These are phyloP conservation scores for Balanococcus diminutus DNA, from an alignment of 2,888 invertebrate species.

Conservation along the genomic window DNA sequence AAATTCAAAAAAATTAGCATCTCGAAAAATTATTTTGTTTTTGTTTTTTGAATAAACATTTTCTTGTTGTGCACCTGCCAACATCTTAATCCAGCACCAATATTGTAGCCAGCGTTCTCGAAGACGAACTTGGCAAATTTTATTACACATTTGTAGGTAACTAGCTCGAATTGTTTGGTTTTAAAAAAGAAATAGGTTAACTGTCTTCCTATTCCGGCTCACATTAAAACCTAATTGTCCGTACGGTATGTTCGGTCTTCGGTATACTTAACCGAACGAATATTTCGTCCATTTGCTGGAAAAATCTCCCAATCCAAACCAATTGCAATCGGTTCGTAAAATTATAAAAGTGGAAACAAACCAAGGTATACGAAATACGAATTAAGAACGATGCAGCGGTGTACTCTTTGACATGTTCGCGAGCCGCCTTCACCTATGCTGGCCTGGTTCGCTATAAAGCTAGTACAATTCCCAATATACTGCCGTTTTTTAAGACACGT, in stretches of 20 bases:
- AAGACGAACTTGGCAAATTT: not conserved
- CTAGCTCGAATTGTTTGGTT: constrained; percentile 16
- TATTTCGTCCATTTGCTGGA: not conserved
- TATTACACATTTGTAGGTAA: constrained; percentile 20
- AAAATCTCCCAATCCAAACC: not conserved
- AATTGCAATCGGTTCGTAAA: constrained; percentile 8
- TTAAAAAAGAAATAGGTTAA: constrained; percentile 20
- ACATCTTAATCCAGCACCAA: too few relatives aligned
- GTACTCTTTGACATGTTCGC: constrained; percentile 25
- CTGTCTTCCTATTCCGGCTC: constrained; percentile 18
- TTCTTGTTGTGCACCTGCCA: too few relatives aligned
- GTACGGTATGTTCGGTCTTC: not conserved
- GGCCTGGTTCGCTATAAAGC: not conserved
- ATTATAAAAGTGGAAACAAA: not conserved
- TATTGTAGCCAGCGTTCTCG: too few relatives aligned
- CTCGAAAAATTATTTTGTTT: too few relatives aligned
- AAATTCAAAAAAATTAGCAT: too few relatives aligned
- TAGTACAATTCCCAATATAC: not conserved
- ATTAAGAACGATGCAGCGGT: too few relatives aligned
- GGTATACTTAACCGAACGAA: not conserved
- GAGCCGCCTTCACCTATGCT: too few relatives aligned
- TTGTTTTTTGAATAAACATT: too few relatives aligned
- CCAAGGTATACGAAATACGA: not conserved
- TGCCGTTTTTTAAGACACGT: not conserved
- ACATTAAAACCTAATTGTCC: constrained; percentile 32